phyloP scores from a whole-genome alignment of 2,113 vertebrate species.

The Pangasianodon gigas region DNA sequence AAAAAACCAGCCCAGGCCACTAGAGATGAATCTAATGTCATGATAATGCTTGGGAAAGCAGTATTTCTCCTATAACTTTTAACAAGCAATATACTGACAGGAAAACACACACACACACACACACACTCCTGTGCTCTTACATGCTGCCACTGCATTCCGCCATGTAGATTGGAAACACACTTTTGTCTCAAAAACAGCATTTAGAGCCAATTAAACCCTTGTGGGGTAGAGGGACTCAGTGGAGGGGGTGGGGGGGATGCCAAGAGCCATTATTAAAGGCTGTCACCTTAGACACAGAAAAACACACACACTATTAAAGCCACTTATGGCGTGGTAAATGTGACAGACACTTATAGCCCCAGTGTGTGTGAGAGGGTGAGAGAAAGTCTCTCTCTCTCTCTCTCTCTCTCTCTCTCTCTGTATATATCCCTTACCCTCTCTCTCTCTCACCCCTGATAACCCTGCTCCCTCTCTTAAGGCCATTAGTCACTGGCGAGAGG shows the following conservation, averaged over 20 bases:
- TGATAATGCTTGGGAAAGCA: neutral
- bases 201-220: conserved; percentile 66
- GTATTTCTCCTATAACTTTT: neutral
- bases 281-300: conserved; percentile 51
- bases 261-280: neutral
- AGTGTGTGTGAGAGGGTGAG: neutral
- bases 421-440: neutral
- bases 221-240: conserved; percentile 57
- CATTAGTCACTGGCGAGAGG: conserved; percentile 56
- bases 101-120: conserved; percentile 21
- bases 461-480: conserved; percentile 48
- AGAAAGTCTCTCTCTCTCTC: neutral
- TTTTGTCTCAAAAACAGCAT: conserved; percentile 66
- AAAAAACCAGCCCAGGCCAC: neutral
- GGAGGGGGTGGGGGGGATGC: conserved; percentile 43
- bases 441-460: conserved; percentile 59
- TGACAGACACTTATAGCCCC: conserved; percentile 11
- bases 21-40: neutral
- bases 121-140: conserved; percentile 34
- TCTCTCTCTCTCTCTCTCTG: conserved; percentile 2
- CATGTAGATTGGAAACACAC: conserved; percentile 69
- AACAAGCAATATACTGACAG: neutral
- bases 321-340: neutral
- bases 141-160: conserved; percentile 33
- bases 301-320: conserved; percentile 24